A percentile compares a stretch with the other conserved stretches of the same genome.
Conservation (phyloP, 2,797 vertebrate species). For the Sciurus vulgaris region DNA sequence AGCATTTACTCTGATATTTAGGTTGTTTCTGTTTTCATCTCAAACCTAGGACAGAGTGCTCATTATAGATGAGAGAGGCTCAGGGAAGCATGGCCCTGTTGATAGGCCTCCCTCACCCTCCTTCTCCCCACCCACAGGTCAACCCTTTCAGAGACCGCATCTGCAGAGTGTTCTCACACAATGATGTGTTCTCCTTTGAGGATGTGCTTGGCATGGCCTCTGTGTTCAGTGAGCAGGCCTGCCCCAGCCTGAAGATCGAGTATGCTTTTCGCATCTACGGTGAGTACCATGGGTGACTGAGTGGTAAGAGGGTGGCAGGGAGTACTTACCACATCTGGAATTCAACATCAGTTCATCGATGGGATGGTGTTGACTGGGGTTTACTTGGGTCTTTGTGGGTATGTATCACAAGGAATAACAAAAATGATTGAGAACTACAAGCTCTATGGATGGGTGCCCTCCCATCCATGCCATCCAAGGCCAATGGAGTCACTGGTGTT, state of each 20-base stretch:
- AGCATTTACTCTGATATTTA: background rate
- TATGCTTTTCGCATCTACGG: slow-evolving; percentile 79
- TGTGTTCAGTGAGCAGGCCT: slow-evolving; percentile 82
- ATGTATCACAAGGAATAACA: background rate
- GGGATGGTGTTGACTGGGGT: background rate
- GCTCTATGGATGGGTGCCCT: background rate
- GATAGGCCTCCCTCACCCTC: background rate
- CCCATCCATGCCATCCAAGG: background rate
- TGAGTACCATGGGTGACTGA: background rate
- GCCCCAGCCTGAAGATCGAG: slow-evolving; percentile 84
- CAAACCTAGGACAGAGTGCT: background rate
- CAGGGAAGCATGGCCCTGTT: background rate
- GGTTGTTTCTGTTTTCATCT: background rate
- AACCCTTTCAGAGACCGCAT: slow-evolving; percentile 85
- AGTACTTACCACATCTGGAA: background rate
- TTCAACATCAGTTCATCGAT: background rate
- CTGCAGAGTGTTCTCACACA: slow-evolving; percentile 79
- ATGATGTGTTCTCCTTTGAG: slow-evolving; percentile 73
- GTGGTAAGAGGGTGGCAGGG: background rate
- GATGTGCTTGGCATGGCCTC: slow-evolving; percentile 82
- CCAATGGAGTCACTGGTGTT: background rate
- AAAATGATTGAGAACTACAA: background rate
- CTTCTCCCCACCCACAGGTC: slow-evolving; percentile 60
- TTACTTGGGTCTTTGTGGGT: background rate
- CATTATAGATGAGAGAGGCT: background rate